A percentile compares a stretch with the other conserved stretches of the same genome.
These are phyloP conservation scores for Apodemus agrarius DNA, from an alignment of 2,797 vertebrate species.

Conservation along the genomic window DNA sequence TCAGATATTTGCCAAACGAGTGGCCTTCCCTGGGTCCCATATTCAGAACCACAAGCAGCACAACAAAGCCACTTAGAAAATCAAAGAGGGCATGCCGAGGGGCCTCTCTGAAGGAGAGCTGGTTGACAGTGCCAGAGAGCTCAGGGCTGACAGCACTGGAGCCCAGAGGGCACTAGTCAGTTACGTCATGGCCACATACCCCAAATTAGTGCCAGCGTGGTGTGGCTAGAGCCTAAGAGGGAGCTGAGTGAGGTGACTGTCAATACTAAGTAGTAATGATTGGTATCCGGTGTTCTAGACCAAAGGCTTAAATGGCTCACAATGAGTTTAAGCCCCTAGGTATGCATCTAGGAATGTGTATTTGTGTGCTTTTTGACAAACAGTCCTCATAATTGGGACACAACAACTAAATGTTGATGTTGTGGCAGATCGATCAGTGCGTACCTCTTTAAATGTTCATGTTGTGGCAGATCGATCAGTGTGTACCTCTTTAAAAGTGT, in stretches of 20 bases:
- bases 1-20: neutral
- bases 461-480: neutral
- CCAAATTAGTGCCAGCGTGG: neutral
- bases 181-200: neutral
- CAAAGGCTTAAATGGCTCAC: neutral
- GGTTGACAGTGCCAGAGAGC: neutral
- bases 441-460: neutral
- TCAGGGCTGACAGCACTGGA: neutral
- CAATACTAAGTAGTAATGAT: neutral
- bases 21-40: neutral
- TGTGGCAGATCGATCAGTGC: neutral
- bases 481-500: neutral
- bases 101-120: neutral
- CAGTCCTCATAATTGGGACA: neutral
- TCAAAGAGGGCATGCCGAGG: neutral
- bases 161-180: neutral
- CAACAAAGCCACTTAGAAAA: neutral
- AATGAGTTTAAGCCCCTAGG: neutral
- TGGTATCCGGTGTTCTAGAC: neutral
- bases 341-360: neutral
- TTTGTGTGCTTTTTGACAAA: neutral
- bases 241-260: neutral
- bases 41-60: neutral
- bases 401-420: neutral
- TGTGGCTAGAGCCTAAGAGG: neutral